Base-by-base conservation (phyloP, 2,888 invertebrate species). In the Hydrotaea cyrtoneurina region DNA sequence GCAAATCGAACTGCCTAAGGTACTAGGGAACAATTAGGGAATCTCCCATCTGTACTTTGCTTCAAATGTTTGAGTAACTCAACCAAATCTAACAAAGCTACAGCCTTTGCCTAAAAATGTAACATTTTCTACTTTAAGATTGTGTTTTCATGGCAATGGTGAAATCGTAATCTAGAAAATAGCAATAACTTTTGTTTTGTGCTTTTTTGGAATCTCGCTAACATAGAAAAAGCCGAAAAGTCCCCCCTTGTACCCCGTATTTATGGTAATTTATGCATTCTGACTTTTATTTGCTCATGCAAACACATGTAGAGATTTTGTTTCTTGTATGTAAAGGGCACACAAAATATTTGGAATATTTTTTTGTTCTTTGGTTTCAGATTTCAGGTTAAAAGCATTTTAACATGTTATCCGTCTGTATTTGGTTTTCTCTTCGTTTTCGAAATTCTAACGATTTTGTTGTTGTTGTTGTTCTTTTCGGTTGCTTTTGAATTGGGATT, bases 361-460 rank as follows among this genome's bases (percentile, higher is more conserved):
- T 50, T 13, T 3, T 43, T 43, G 3, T 50, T 15, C 50, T 15
- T 50, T 50, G 50, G 50, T 39, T 39, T 50, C n/a, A 50, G 62
- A 59, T 59, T 62, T 26, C 31, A 62, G 31, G 62, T 62, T 62
- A 15, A 62, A 62, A 62, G 62, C 62, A 31, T 62, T 62, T 62
- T 21, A 62, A 62, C 31, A 62, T 31, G 36, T 62, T 62, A 62
- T 31, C 62, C 23, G 62, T 62, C 62, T 62, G 62, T 26, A 62
- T 62, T 31, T 62, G 26, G n/a, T 4, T 5, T 31, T 21, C 36
- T n/a, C 36, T 53, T 53, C 13, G 17, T 17, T 57, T 50, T 50
- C n/a, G 50, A 50, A 50, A 39, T 39, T 39, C 39, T 39, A 8
- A 50, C 13, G 50, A 50, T n/a, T 50, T n/a, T n/a, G n/a, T n/a